A percentile compares a stretch with the other conserved stretches of the same genome.
phyloP scores from a whole-genome alignment of 1,140 invertebrate genomes.

The Drosophila bocki region DNA sequence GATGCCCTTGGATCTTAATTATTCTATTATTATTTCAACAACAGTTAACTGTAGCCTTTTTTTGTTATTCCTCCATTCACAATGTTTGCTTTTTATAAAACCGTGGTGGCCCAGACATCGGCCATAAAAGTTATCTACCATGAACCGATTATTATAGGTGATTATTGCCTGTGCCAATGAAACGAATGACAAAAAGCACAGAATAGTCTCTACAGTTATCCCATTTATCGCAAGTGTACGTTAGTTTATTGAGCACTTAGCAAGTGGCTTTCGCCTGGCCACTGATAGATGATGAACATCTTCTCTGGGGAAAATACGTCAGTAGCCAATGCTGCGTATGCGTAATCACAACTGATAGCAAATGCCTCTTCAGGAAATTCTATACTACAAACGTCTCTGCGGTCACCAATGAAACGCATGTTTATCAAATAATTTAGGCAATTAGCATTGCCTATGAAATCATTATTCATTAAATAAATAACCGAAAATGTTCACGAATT shows the following conservation, averaged over 20 bases:
- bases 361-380: slow-evolving; percentile 22
- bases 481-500: slow-evolving; percentile 10
- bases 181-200: slow-evolving; percentile 6
- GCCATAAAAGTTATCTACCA: slow-evolving; percentile 40
- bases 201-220: slow-evolving; percentile 27
- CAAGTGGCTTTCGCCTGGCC: slow-evolving; percentile 27
- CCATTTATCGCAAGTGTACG: slow-evolving; percentile 21
- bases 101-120: slow-evolving; percentile 12
- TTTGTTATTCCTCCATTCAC: background rate
- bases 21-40: slow-evolving; percentile 5
- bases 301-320: slow-evolving; percentile 39
- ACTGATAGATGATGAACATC: slow-evolving; percentile 31
- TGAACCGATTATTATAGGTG: slow-evolving; percentile 42
- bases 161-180: slow-evolving; percentile 38
- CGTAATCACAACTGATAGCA: slow-evolving; percentile 38
- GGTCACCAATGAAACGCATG: slow-evolving; percentile 39
- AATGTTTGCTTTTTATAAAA: slow-evolving; percentile 12
- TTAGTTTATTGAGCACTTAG: slow-evolving; percentile 53
- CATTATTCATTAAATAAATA: slow-evolving; percentile 15
- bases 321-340: slow-evolving; percentile 48
- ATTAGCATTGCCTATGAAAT: slow-evolving; percentile 61
- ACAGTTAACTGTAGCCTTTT: no score
- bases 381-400: background rate
- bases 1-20: slow-evolving; percentile 1
- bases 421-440: slow-evolving; percentile 52